Percentiles rank a stretch among this genome's conserved stretches.
phyloP scores from a whole-genome alignment of 1,140 invertebrate species.

The Drosophila repleta region DNA sequence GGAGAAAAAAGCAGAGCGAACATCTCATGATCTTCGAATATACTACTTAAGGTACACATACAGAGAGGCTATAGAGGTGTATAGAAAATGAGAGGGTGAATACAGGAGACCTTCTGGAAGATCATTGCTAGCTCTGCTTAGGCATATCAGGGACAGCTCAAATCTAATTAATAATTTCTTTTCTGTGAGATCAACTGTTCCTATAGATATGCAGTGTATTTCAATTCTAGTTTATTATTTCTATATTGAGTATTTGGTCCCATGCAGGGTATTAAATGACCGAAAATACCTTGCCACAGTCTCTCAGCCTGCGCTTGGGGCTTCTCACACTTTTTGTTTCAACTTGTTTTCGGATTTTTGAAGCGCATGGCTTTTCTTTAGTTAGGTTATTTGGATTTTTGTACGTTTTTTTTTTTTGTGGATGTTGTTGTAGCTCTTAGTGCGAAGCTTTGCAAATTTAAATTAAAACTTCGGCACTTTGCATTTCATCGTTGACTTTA shows the following conservation, averaged over 20 bases:
- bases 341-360: constrained; percentile 11
- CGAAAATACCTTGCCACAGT: neutral
- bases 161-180: too few relatives aligned
- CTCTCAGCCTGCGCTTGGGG: neutral
- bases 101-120: neutral
- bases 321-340: neutral
- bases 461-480: constrained; percentile 81
- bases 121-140: too few relatives aligned
- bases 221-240: neutral
- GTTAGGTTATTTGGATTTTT: constrained; percentile 44
- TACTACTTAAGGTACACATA: too few relatives aligned
- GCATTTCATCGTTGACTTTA: constrained; percentile 80
- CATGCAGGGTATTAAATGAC: neutral
- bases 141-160: too few relatives aligned
- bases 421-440: constrained; percentile 28
- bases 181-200: too few relatives aligned
- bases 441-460: constrained; percentile 61
- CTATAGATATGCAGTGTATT: too few relatives aligned
- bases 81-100: too few relatives aligned
- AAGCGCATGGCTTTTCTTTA: constrained; percentile 35
- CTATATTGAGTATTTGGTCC: neutral
- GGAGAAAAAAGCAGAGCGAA: too few relatives aligned
- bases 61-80: too few relatives aligned
- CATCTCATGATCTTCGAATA: too few relatives aligned
- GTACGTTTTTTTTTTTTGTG: constrained; percentile 29